Percentiles rank a stretch among this genome's conserved stretches.
Evolutionary conservation across 2,113 vertebrate genomes (phyloP).

Genomic region (Halcyon senegalensis): DNA sequence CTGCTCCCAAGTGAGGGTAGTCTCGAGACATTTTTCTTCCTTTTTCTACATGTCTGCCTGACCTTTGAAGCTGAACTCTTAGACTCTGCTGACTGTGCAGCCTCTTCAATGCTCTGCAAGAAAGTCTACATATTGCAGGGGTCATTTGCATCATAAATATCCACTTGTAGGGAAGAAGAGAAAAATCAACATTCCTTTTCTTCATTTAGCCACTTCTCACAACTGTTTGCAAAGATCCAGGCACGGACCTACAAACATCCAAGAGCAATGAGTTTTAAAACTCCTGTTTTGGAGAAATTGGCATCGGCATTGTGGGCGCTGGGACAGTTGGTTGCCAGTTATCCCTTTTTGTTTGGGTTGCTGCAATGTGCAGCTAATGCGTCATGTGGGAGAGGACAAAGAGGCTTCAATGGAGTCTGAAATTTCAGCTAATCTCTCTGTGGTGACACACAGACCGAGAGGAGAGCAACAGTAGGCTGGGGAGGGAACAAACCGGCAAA

Average conservation of each 20-base stretch:
- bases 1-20: neutral
- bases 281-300: neutral
- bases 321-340: neutral
- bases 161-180: neutral
- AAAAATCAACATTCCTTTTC: neutral
- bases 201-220: neutral
- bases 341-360: neutral
- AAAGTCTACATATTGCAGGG: neutral
- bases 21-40: neutral
- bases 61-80: slow-evolving; percentile 10
- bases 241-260: neutral
- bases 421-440: neutral
- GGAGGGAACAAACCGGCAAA: neutral
- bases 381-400: neutral
- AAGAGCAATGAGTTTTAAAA: neutral
- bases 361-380: neutral
- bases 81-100: neutral
- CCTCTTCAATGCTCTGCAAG: neutral
- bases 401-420: neutral
- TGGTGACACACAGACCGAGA: neutral
- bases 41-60: neutral
- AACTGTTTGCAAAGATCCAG: neutral
- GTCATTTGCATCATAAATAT: neutral
- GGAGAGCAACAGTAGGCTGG: neutral
- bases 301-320: neutral